Base-by-base conservation (phyloP, 2,888 invertebrate genomes). In the Syritta pipiens region DNA sequence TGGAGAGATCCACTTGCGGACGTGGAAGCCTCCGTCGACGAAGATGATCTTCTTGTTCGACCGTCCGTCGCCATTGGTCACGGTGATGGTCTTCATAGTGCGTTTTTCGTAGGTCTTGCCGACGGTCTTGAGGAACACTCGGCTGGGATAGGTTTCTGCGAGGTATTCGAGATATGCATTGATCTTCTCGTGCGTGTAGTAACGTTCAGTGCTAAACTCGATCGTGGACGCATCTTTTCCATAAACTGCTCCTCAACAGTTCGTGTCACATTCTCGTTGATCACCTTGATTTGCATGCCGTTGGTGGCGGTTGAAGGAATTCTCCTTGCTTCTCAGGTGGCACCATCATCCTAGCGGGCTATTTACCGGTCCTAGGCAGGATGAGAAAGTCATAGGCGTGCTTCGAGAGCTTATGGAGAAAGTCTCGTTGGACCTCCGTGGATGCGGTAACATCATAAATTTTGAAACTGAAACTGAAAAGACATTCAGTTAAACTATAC, bases 1-100 rank as follows among this genome's bases (percentile, higher is more conserved):
- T 0, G 92, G 91, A 0, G 93, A 91, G 53, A 93, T 92, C 93
- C 93, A 93, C 86, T 93, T 93, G 1, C 93, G 90, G 0, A 93
- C 93, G 85, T 93, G 93, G 59, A 93, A 91, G 76, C 90, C 90
- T 1, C 90, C 91, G 81, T 91, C 90, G 84, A 92, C 85, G 81
- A 91, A 90, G 83, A 91, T 90, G 2, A 91, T 88, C 0, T 85
- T 91, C 89, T 84, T 88, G 71, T 86, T 88, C 0, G 83, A 10
- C 37, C 90, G 88, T 6, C 89, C 85, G 77, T 86, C 86, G 2
- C 88, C 88, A 76, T 87, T 74, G 85, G 90, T 93, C 60, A 94
- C 91, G 85, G 91, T 93, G 4, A 93, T 88, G 40, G 91, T 91
- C 68, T 91, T 91, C 48, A 94, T 86, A 1, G 87, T 84, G 0